Evolutionary conservation across 2,888 invertebrate genomes (phyloP).

Genomic region (Pardosa pseudoannulata): DNA sequence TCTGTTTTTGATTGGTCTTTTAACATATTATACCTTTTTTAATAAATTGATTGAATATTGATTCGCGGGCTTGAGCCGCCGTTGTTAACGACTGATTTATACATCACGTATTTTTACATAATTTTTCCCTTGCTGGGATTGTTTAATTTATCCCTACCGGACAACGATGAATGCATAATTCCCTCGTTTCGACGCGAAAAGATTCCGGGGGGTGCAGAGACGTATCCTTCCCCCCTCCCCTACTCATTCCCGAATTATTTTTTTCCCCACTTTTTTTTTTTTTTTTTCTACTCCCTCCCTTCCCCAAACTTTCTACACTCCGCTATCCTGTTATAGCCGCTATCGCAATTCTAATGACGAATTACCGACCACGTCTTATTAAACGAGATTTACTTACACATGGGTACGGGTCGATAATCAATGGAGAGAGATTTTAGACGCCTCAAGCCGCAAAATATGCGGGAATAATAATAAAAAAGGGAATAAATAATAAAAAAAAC

Average conservation of each 20-base stretch:
- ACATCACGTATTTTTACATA: neutral
- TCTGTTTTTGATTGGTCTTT: neutral
- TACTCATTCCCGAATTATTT: constrained; percentile 21
- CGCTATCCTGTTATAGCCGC: neutral
- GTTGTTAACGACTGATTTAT: neutral
- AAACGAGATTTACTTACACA: constrained; percentile 66
- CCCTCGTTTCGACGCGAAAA: neutral
- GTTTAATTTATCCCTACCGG: constrained; percentile 40
- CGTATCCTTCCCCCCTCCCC: neutral
- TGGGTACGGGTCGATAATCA: constrained; percentile 52
- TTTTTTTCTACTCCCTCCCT: neutral
- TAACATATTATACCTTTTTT: neutral
- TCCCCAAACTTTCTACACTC: constrained; percentile 5
- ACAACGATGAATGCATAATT: constrained; percentile 64
- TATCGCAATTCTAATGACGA: constrained; percentile 54
- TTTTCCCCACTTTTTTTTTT: no score
- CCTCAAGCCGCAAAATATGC: constrained; percentile 23
- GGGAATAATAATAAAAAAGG: constrained; percentile 7
- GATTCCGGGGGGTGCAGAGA: neutral
- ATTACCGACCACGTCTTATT: constrained; percentile 61
- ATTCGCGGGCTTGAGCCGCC: neutral
- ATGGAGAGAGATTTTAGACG: constrained; percentile 20
- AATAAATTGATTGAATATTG: no score
- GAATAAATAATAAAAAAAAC: constrained; percentile 23
- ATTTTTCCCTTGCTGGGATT: neutral